Evolutionary conservation across 1,140 invertebrate genomes (phyloP), one percentile per base, ranked within the genome.

Genomic region (Condylostylus longicornis): DNA sequence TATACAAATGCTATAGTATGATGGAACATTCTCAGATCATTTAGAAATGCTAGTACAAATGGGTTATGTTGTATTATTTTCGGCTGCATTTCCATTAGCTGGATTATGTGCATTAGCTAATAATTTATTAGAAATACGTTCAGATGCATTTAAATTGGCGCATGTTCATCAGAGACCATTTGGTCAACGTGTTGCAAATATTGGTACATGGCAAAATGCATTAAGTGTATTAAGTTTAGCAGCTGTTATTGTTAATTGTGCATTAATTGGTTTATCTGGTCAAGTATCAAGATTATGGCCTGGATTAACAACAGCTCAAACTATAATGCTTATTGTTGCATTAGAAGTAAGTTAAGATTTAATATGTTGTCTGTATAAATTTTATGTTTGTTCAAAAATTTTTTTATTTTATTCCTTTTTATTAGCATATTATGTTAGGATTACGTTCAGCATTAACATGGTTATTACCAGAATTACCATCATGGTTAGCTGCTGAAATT

Each of bases 41-140:
- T 64, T 98, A 42, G 94, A 98, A 66, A 93, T 98, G 83, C 76
- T 95, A 36, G 91, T 96, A 12, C 93, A 97, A 57, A 77, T 96
- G 54, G 90, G 91, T 23, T 96, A 97, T 64, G 90, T 97, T 19
- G 85, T 94, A 39, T 68, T 97, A 8, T 98, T 98, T 59, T 95
- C 91, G 1, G 85, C 88, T 12, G 89, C 90, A 1, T 97, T 96
- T 62, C 93, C 93, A 1, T 65, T 95, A 47, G 93, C 93, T 12
- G 89, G 87, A 0, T 54, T 94, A 21, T 95, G 86, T 61, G 90
- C 91, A 6, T 66, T 96, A 15, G 62, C 93, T 2, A 97, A 96
- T 58, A 97, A 98, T 67, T 65, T 96, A 9, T 73, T 93, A 33
- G 91, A 97, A 61, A 83, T 97, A 30, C 72, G 90, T 7, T 82